Base-by-base conservation (phyloP, 2,797 vertebrate genomes). In the Choloepus didactylus region DNA sequence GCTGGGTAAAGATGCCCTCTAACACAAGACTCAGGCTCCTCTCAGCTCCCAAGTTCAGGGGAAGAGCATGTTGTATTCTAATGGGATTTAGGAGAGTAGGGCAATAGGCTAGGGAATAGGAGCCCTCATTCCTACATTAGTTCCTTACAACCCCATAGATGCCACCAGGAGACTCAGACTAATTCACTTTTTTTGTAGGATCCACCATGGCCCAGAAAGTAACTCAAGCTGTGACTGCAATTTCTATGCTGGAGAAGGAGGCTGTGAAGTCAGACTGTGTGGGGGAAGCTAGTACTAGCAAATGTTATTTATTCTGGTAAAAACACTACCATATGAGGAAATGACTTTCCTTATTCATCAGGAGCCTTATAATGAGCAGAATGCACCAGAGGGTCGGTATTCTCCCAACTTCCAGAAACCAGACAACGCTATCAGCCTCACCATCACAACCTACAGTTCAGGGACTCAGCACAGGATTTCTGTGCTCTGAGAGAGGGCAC, bases 241-340 rank as follows among this genome's bases (percentile, higher is more conserved):
- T 95, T 38, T 96, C 83, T 79, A 25, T 29, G n/a, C 7, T 70
- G 87, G 92, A 97, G 93, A 96, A 87, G 90, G 41, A 92, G 31
- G 2, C 51, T 38, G 94, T 91, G 38, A 97, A 76, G 21, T 83
- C 98, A 27, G 46, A 72, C n/a, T 97, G 96, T 96, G 64, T 14
- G 9, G 97, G 96, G 35, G 83, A 94, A 90, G 83, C 29, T 38
- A 29, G 5, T 27, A 31, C 1, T 23, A 18, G 14, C 56, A 27
- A 0, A 70, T 95, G 95, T 64, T 79, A 64, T 56, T 89, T 98
- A n/a, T 90, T 96, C 81, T 97, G 97, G 96, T 97, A 96, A 76
- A 97, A 97, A 80, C 95, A 98, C 67, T 31, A 59, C 19, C 87
- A 15, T 84, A 31, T n/a, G 59, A 88, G 31, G 70, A 88, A 73